Evolutionary conservation across 2,113 vertebrate species (phyloP).

Genomic region (Numenius arquata): DNA sequence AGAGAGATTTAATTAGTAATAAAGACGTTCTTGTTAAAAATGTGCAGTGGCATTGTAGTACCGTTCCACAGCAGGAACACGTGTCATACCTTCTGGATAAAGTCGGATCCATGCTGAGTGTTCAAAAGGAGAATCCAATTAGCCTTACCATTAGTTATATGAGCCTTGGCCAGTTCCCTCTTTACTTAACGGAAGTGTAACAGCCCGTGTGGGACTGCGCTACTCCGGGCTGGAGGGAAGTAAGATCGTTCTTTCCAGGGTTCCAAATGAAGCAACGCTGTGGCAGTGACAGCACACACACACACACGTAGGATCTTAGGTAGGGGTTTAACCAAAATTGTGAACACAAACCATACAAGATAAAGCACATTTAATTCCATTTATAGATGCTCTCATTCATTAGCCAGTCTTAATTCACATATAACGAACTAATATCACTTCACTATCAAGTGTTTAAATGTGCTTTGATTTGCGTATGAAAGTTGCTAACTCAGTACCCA

Average conservation of each 20-base stretch:
- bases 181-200: background rate
- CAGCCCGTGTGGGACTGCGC: accelerated
- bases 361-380: background rate
- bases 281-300: background rate
- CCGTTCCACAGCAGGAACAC: background rate
- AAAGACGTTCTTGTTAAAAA: background rate
- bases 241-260: background rate
- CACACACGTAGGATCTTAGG: too few relatives aligned
- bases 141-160: background rate
- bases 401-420: background rate
- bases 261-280: background rate
- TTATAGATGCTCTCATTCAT: background rate
- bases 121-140: background rate
- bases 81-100: background rate
- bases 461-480: background rate
- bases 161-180: background rate
- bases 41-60: background rate
- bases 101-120: background rate
- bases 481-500: background rate
- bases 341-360: background rate
- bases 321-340: background rate
- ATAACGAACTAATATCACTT: background rate
- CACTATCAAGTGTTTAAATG: background rate
- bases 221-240: background rate
- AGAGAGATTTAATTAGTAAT: background rate